Conservation (phyloP, 2,797 vertebrate genomes). For the Cottoperca gobio region DNA sequence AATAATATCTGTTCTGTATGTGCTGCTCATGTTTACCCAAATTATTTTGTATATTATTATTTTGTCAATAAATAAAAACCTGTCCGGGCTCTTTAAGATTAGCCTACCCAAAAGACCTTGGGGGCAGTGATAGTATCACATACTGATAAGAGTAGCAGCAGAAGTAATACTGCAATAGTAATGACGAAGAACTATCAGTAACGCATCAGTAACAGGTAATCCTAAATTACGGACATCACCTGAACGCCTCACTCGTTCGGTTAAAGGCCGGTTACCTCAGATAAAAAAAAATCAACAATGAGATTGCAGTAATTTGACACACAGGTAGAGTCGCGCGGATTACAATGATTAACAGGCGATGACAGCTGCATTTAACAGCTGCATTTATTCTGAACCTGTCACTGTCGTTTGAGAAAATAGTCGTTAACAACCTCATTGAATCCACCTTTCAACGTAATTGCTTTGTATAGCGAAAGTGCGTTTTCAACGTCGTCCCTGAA, state of each 20-base stretch:
- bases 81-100: neutral
- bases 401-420: neutral
- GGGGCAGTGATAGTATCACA: neutral
- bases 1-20: neutral
- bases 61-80: neutral
- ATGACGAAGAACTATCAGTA: neutral
- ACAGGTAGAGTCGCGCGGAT: neutral
- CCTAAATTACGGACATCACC: constrained; percentile 10
- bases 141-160: neutral
- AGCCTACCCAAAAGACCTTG: neutral
- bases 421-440: neutral
- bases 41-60: neutral
- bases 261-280: constrained; percentile 7
- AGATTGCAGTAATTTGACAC: constrained; percentile 23
- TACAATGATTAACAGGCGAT: neutral
- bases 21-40: neutral
- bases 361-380: too few relatives aligned
- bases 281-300: constrained; percentile 21
- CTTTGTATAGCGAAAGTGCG: neutral
- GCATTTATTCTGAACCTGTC: neutral
- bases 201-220: fast-evolving
- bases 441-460: neutral
- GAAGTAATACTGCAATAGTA: neutral
- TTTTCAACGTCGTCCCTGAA: neutral
- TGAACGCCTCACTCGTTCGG: constrained; percentile 51